Conservation (phyloP, 2,797 vertebrate genomes). For the Falco berigora region DNA sequence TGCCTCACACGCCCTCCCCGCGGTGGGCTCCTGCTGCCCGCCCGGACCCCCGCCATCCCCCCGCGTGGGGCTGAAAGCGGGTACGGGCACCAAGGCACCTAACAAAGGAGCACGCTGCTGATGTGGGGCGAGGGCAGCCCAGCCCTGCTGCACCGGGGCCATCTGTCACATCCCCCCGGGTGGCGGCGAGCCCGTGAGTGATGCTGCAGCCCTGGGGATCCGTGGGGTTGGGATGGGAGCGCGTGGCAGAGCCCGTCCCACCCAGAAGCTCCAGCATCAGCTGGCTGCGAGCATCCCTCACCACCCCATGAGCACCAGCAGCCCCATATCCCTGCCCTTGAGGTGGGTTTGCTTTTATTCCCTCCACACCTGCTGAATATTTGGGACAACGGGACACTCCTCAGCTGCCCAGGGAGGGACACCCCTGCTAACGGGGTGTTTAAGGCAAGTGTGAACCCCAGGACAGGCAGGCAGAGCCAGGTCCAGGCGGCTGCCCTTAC, state of each 20-base stretch:
- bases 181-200: background rate
- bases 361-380: accelerated
- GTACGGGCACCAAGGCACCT: background rate
- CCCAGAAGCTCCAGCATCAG: background rate
- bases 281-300: background rate
- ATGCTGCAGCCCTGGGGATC: background rate
- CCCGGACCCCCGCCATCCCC: background rate
- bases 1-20: background rate
- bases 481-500: constrained; percentile 52
- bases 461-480: accelerated
- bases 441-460: accelerated
- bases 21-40: background rate
- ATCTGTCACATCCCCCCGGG: constrained; percentile 67
- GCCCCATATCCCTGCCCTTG: background rate
- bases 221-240: background rate
- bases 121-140: background rate
- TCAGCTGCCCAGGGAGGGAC: background rate
- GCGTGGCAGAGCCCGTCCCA: background rate
- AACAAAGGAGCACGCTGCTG: background rate
- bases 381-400: background rate
- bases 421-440: accelerated
- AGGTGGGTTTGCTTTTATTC: background rate
- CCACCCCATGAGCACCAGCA: accelerated
- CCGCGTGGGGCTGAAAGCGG: background rate
- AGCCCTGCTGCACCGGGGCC: constrained; percentile 55